A percentile compares a stretch with the other conserved stretches of the same genome.
These are phyloP conservation scores for Pristionchus pacificus DNA, from an alignment of 1,140 invertebrate species.

Conservation along the genomic window DNA sequence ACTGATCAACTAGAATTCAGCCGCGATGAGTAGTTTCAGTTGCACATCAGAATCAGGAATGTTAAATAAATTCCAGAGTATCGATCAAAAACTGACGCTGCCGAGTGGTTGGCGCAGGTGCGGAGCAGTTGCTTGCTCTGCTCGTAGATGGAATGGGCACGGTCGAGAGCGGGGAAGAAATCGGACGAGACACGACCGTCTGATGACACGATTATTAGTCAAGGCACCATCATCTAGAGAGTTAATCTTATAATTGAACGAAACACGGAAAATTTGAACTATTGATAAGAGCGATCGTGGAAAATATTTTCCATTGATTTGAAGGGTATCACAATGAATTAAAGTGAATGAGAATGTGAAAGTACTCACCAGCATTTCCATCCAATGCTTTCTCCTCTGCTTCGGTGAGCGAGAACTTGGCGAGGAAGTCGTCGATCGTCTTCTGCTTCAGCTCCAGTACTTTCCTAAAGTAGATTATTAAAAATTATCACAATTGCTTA, in stretches of 20 bases:
- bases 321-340: too few species aligned
- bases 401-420: conserved; percentile 49
- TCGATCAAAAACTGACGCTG: conserved; percentile 35
- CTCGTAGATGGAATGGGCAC: conserved; percentile 35
- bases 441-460: conserved; percentile 44
- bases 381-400: conserved; percentile 41
- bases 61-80: conserved; percentile 5
- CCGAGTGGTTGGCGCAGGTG: conserved; percentile 45
- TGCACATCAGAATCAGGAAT: background rate
- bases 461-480: conserved; percentile 25
- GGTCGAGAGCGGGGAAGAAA: conserved; percentile 38
- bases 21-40: too few species aligned
- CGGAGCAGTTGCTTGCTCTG: conserved; percentile 37
- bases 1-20: too few species aligned
- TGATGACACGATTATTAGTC: conserved; percentile 19
- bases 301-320: too few species aligned
- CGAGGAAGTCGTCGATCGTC: conserved; percentile 47
- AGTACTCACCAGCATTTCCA: conserved; percentile 25
- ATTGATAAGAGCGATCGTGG: too few species aligned
- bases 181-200: conserved; percentile 32
- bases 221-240: too few species aligned
- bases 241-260: too few species aligned
- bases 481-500: conserved; percentile 5
- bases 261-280: too few species aligned
- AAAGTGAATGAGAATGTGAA: too few species aligned